Evolutionary conservation across 2,888 invertebrate species (phyloP).

Genomic region (Nasonovia ribisnigri): DNA sequence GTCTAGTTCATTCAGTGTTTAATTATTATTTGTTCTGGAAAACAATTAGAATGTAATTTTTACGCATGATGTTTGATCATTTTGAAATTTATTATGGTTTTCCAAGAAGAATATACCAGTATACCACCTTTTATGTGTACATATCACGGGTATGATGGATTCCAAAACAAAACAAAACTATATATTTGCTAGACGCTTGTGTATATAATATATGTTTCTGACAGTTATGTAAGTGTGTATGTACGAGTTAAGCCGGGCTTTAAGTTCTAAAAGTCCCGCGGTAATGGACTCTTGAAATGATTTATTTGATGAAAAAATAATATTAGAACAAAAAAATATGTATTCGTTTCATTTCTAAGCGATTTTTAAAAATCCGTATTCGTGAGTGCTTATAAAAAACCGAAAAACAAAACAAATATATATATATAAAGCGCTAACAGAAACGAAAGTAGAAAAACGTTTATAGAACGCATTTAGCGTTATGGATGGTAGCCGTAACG

Average conservation of each 20-base stretch:
- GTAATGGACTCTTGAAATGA: constrained; percentile 28
- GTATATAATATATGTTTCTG: not conserved
- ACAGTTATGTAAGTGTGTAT: not conserved
- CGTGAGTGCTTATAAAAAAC: not conserved
- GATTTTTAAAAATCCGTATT: not conserved
- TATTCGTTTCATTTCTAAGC: not conserved
- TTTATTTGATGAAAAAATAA: constrained; percentile 1
- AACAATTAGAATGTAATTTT: not conserved
- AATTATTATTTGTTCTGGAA: not conserved
- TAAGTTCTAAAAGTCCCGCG: constrained; percentile 11
- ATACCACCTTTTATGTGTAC: not conserved
- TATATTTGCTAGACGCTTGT: not conserved
- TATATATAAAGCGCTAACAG: not conserved
- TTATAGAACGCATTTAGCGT: constrained; percentile 35
- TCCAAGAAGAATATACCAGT: not conserved
- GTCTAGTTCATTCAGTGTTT: not conserved
- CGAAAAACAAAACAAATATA: not conserved
- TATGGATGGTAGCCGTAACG: constrained; percentile 9
- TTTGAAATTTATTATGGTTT: not conserved
- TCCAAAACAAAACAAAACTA: constrained; percentile 34
- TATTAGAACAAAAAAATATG: not conserved
- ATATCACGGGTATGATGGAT: not conserved
- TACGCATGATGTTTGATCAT: not conserved
- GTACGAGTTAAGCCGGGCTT: not conserved
- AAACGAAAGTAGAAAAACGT: constrained; percentile 47